Conservation (phyloP, 2,888 invertebrate species). For the Drosophila birchii region DNA sequence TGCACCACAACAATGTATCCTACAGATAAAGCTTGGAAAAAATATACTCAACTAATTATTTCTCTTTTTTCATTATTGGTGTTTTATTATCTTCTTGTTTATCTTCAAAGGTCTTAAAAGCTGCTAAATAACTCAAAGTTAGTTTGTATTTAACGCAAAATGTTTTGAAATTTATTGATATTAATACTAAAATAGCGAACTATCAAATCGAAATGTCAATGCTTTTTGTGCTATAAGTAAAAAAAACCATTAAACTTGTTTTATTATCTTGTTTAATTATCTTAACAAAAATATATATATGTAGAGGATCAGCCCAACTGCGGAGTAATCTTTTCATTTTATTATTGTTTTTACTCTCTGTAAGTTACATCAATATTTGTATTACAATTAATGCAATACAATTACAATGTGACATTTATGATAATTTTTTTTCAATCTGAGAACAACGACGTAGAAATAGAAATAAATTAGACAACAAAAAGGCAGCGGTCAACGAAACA, state of each 20-base stretch:
- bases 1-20: constrained; percentile 10
- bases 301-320: constrained; percentile 6
- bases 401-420: constrained; percentile 69
- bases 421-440: constrained; percentile 61
- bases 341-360: constrained; percentile 8
- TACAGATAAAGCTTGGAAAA: neutral
- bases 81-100: neutral
- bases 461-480: constrained; percentile 71
- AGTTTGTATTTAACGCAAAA: neutral
- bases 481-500: constrained; percentile 16
- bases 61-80: neutral
- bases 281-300: neutral
- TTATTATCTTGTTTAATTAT: no score
- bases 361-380: constrained; percentile 37
- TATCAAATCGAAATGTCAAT: neutral
- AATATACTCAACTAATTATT: neutral
- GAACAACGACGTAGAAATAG: constrained; percentile 54
- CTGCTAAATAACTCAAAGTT: neutral
- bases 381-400: constrained; percentile 46
- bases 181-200: neutral
- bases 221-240: no score
- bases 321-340: constrained; percentile 23
- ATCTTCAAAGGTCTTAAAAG: neutral
- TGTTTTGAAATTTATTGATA: no score
- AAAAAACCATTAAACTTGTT: no score